Evolutionary conservation across 2,888 invertebrate species (phyloP).

Genomic region (Eupithecia inturbata): DNA sequence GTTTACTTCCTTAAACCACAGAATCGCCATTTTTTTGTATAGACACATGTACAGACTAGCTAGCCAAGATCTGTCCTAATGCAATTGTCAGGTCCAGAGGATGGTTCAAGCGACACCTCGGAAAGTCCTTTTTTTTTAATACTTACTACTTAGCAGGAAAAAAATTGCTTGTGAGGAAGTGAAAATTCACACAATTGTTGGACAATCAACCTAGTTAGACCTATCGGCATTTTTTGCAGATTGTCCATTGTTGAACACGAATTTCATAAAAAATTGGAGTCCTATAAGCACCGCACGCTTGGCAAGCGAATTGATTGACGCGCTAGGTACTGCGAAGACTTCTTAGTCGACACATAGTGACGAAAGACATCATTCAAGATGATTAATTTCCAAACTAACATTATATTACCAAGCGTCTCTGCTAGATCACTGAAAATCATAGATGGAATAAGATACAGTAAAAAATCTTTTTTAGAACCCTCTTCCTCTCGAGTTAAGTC

Average conservation of each 20-base stretch:
- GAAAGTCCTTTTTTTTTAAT: neutral
- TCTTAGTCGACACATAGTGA: neutral
- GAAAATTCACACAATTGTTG: neutral
- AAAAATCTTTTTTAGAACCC: neutral
- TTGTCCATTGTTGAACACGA: neutral
- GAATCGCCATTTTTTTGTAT: neutral
- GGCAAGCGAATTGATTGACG: neutral
- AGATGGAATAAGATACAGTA: neutral
- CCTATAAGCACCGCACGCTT: neutral
- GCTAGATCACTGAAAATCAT: neutral
- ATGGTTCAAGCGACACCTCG: neutral
- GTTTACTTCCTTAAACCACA: too few relatives aligned
- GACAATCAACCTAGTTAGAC: neutral
- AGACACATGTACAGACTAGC: too few relatives aligned
- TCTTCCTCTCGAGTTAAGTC: neutral
- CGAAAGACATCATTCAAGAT: too few relatives aligned
- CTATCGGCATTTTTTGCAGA: neutral
- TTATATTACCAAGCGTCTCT: neutral
- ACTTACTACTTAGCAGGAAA: neutral
- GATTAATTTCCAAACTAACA: neutral
- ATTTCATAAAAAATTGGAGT: neutral
- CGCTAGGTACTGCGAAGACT: neutral
- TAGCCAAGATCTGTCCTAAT: too few relatives aligned
- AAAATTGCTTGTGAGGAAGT: neutral
- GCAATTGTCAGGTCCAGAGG: too few relatives aligned